These are phyloP conservation scores for Dysmachus trigonus DNA, from an alignment of 2,888 invertebrate species.

Conservation along the genomic window DNA sequence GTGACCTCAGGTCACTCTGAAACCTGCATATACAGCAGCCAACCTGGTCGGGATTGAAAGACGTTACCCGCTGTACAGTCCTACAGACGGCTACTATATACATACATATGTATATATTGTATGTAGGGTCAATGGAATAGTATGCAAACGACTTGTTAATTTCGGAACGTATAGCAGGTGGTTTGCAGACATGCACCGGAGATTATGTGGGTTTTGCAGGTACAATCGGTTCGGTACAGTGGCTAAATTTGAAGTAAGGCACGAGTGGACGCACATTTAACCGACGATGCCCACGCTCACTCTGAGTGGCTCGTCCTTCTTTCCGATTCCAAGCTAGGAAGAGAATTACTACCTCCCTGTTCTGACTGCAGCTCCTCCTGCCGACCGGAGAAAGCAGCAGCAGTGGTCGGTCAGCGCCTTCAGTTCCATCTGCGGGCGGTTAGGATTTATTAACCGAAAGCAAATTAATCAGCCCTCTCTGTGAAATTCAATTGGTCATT, in stretches of 20 bases:
- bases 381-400: not conserved
- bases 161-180: not conserved
- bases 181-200: conserved; percentile 4
- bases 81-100: not conserved
- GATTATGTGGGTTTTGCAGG: conserved; percentile 21
- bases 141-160: conserved; percentile 1
- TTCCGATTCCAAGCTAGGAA: not conserved
- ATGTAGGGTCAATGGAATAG: not conserved
- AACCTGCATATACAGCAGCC: not conserved
- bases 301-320: not conserved
- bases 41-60: not conserved
- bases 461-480: conserved; percentile 2
- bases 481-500: not conserved
- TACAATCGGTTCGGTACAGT: not conserved
- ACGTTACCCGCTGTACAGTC: not conserved
- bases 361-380: not conserved
- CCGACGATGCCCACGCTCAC: not conserved
- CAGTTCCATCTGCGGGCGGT: not conserved
- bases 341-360: not conserved
- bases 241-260: not conserved
- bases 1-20: not conserved
- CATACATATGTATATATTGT: not conserved
- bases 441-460: conserved; percentile 2
- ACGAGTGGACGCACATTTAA: not conserved
- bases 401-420: not conserved